Percentiles rank a stretch among this genome's conserved stretches.
Conservation (phyloP, 1,140 invertebrate genomes). For the Tyrophagus putrescentiae region DNA sequence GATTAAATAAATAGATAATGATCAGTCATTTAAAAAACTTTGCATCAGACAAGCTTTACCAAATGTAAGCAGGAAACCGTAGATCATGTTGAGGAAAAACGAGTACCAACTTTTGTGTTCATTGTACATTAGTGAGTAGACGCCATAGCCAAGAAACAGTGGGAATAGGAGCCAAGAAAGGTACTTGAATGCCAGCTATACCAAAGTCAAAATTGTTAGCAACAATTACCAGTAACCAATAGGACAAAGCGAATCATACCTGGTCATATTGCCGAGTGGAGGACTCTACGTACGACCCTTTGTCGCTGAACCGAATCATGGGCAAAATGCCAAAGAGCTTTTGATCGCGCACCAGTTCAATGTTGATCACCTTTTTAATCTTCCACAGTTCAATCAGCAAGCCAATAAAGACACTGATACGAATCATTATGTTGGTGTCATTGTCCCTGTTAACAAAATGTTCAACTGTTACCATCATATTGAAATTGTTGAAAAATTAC, state of each 20-base stretch:
- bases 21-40: conserved; percentile 16
- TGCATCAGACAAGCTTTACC: conserved; percentile 39
- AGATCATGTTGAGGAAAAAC: conserved; percentile 74
- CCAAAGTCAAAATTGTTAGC: conserved; percentile 16
- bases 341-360: conserved; percentile 55
- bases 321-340: conserved; percentile 63
- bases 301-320: conserved; percentile 65
- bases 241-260: conserved; percentile 29
- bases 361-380: conserved; percentile 74
- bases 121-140: conserved; percentile 90
- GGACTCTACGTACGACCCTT: conserved; percentile 90
- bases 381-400: conserved; percentile 98
- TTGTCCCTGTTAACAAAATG: too few species aligned
- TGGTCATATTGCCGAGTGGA: conserved; percentile 87
- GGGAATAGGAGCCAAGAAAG: conserved; percentile 91
- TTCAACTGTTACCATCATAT: too few species aligned
- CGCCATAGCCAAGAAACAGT: conserved; percentile 70
- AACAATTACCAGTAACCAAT: conserved; percentile 11
- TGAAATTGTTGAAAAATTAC: too few species aligned
- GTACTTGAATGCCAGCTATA: conserved; percentile 79
- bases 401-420: conserved; percentile 78
- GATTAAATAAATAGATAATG: conserved; percentile 24
- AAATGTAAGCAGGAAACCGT: conserved; percentile 94
- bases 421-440: conserved; percentile 90
- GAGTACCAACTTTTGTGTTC: conserved; percentile 98